Percentiles rank a stretch among this genome's conserved stretches.
These are phyloP conservation scores for Pseudonaja textilis DNA, from an alignment of 2,113 vertebrate genomes.

Conservation along the genomic window DNA sequence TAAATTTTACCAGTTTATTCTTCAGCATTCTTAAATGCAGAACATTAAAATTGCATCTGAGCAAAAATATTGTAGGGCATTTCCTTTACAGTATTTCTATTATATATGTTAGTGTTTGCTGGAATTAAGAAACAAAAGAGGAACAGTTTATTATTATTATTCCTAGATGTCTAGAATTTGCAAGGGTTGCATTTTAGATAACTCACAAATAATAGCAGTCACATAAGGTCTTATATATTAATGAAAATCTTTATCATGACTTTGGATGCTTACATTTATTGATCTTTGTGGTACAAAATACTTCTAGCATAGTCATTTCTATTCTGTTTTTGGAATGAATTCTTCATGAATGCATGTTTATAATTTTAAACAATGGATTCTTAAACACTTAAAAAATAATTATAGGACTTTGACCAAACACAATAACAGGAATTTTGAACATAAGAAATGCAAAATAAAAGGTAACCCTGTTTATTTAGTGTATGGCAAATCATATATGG, in stretches of 20 bases:
- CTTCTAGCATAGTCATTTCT: conserved; percentile 7
- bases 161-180: conserved; percentile 12
- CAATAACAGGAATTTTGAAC: not conserved
- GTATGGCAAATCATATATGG: not conserved
- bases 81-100: not conserved
- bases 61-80: not conserved
- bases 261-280: conserved; percentile 25
- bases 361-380: conserved; percentile 5
- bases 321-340: not conserved
- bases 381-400: not conserved
- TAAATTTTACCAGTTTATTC: conserved; percentile 1
- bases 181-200: conserved; percentile 10
- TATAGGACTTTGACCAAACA: not conserved
- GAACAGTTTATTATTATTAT: conserved; percentile 27
- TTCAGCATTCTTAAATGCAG: not conserved
- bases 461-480: not conserved
- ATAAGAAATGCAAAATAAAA: not conserved
- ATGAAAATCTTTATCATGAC: conserved; percentile 26
- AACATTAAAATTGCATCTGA: conserved; percentile 2
- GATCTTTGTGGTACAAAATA: not conserved
- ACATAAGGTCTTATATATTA: conserved; percentile 28
- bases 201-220: conserved; percentile 13
- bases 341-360: not conserved
- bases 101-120: fast-evolving
- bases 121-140: conserved; percentile 2